Evolutionary conservation across 1,140 invertebrate species (phyloP), one percentile per base, ranked within the genome.

Genomic region (Nebria ingens): DNA sequence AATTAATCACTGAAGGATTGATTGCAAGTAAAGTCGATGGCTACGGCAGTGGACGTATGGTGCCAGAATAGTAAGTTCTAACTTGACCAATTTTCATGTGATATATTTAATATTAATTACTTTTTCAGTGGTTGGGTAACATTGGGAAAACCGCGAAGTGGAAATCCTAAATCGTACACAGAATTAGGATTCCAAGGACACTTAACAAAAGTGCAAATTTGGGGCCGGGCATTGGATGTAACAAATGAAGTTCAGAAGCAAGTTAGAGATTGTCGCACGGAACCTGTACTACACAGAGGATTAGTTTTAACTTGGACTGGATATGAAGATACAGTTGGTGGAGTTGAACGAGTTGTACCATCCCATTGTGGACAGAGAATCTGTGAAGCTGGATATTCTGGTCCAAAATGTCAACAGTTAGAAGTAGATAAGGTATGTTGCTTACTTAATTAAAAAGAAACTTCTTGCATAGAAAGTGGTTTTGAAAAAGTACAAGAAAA

Each of bases 181-280:
- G 87, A 91, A 71, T 76, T 83, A 15, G 92, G 93, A 9, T 98
- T 98, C 83, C 89, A 93, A 76, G 96, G 96, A 15, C 88, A 91
- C 64, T 68, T 98, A 13, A 96, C 91, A 20, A 93, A 96, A 72
- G 86, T 97, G 19, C 93, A 97, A 76, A 80, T 97, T 51, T 98
- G 95, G 93, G 87, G 85, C 60, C 78, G 92, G 40, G 87, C 89
- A 29, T 73, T 98, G 1, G 91, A 96, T 68, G 85, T 95, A 12
- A 90, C 88, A 1, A 86, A 86, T 58, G 95, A 98, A 75, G 89
- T 97, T 57, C 93, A 97, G 60, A 89, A 93, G 70, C 90, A 93
- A 79, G 87, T 91, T 19, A 79, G 89, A 19, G 88, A 91, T 64
- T 97, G 94, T 66, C 82, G 93, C 64, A 91, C 89, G 6, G 90